Conservation (phyloP, 2,797 vertebrate genomes). For the Potorous gilbertii region DNA sequence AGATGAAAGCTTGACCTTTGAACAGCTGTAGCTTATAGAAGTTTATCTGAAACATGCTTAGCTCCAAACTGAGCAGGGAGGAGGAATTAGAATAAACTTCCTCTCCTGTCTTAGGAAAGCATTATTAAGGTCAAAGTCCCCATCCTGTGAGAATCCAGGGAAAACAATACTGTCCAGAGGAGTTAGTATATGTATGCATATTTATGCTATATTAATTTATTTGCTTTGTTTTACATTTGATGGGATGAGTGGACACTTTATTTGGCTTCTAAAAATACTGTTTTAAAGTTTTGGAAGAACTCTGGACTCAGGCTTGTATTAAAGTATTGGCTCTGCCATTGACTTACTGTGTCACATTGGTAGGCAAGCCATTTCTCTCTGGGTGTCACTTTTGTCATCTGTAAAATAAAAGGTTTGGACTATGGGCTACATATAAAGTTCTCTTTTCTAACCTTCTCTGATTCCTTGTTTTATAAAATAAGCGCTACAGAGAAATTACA, state of each 20-base stretch:
- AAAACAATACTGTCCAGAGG: no score
- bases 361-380: neutral
- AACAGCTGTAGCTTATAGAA: neutral
- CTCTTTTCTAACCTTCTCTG: neutral
- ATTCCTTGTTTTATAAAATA: neutral
- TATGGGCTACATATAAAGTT: neutral
- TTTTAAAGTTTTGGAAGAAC: neutral
- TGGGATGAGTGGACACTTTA: neutral
- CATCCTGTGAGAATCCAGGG: no score
- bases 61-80: neutral
- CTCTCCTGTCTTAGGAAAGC: neutral
- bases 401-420: neutral
- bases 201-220: no score
- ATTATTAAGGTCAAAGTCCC: neutral
- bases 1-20: neutral
- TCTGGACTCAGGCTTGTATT: neutral
- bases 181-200: no score
- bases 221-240: neutral
- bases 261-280: neutral
- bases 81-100: neutral
- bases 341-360: neutral
- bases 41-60: neutral
- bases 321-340: neutral
- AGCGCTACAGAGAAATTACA: neutral
- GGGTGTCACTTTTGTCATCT: neutral